Percentiles rank a stretch among this genome's conserved stretches.
Evolutionary conservation across 2,797 vertebrate genomes (phyloP).

Genomic region (Sylvilagus floridanus): DNA sequence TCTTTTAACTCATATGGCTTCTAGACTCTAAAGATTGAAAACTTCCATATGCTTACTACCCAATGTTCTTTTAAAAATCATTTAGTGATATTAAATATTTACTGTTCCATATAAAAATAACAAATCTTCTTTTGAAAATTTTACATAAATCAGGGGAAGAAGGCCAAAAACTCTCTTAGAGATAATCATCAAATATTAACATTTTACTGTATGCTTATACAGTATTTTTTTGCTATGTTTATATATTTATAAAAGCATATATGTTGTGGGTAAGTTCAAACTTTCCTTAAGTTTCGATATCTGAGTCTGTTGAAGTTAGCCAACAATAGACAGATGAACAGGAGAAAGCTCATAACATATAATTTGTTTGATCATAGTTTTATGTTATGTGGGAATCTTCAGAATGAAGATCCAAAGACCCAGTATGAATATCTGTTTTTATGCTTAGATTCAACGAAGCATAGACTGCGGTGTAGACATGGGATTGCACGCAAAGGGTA

Average conservation of each 20-base stretch:
- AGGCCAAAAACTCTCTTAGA: not conserved
- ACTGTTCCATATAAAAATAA: slow-evolving; percentile 27
- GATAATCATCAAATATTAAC: slow-evolving; percentile 14
- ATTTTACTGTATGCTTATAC: slow-evolving; percentile 1
- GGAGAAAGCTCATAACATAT: not conserved
- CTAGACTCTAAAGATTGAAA: not conserved
- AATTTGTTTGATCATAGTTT: not conserved
- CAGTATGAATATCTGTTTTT: not conserved
- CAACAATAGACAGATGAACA: not conserved
- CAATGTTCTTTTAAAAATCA: not conserved
- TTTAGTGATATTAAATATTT: not conserved
- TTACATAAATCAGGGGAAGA: slow-evolving; percentile 15
- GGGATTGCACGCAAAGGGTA: not conserved
- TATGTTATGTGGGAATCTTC: not conserved
- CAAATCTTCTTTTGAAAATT: slow-evolving; percentile 19
- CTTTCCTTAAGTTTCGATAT: not conserved
- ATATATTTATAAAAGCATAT: not conserved
- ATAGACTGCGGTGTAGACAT: not conserved
- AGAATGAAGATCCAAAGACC: not conserved
- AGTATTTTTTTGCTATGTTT: slow-evolving; percentile 11
- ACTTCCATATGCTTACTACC: not conserved
- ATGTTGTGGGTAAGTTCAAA: not conserved
- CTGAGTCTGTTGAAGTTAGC: not conserved
- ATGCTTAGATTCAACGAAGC: not conserved
- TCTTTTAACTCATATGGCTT: slow-evolving; percentile 22